Evolutionary conservation across 2,888 invertebrate species (phyloP).

Genomic region (Ceramica pisi): DNA sequence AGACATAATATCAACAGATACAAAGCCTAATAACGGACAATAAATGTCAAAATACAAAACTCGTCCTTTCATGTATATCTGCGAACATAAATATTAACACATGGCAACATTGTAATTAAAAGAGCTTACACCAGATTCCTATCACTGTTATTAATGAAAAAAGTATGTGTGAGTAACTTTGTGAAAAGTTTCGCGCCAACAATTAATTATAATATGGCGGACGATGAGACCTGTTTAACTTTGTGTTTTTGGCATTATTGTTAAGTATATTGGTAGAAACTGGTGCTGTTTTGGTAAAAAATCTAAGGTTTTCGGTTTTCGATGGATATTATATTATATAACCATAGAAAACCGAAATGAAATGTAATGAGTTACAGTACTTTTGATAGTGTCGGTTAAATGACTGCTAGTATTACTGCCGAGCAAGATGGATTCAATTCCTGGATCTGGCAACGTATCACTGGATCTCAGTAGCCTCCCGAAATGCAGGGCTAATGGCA

Average conservation of each 20-base stretch:
- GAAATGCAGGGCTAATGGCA: too few relatives aligned
- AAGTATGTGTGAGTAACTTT: slow-evolving; percentile 35
- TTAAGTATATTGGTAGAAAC: not conserved
- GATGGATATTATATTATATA: too few relatives aligned
- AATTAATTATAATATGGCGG: slow-evolving; percentile 25
- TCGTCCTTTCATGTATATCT: not conserved
- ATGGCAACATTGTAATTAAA: slow-evolving; percentile 41
- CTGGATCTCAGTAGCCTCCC: not conserved
- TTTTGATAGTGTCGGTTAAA: too few relatives aligned
- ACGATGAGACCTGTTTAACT: slow-evolving; percentile 20
- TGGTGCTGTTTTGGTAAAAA: not conserved
- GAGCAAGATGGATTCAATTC: not conserved
- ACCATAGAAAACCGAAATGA: too few relatives aligned
- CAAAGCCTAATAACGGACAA: not conserved
- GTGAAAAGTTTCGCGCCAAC: slow-evolving; percentile 36
- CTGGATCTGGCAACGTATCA: not conserved
- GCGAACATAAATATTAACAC: not conserved
- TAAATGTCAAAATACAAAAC: slow-evolving; percentile 7
- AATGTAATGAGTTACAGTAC: too few relatives aligned
- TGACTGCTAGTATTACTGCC: too few relatives aligned
- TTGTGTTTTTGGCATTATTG: slow-evolving; percentile 14
- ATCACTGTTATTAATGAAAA: slow-evolving; percentile 56
- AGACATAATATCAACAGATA: not conserved
- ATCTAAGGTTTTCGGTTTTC: not conserved
- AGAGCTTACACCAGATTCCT: slow-evolving; percentile 24